Percentiles rank a stretch among this genome's conserved stretches.
Evolutionary conservation across 2,797 vertebrate genomes (phyloP).

Genomic region (Peromyscus nudipes): DNA sequence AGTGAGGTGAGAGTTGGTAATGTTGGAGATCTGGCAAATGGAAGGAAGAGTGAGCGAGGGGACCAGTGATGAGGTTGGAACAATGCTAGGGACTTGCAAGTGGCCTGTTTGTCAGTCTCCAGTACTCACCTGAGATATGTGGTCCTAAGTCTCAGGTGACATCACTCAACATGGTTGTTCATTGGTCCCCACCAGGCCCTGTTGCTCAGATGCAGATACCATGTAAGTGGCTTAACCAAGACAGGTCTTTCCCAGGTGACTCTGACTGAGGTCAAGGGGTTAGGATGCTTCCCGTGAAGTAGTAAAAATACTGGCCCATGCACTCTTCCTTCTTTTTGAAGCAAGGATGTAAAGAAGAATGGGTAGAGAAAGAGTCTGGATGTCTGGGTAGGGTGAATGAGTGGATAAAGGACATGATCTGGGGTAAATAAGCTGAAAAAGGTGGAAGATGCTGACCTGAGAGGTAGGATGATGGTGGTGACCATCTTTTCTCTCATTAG

Average conservation of each 20-base stretch:
- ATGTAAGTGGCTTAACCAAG: background rate
- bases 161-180: background rate
- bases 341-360: background rate
- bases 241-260: background rate
- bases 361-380: background rate
- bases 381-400: background rate
- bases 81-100: background rate
- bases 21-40: background rate
- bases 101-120: background rate
- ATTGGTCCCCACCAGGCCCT: background rate
- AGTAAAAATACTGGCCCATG: background rate
- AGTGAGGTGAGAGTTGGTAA: background rate
- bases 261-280: background rate
- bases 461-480: background rate
- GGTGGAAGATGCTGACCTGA: background rate
- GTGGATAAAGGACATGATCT: background rate
- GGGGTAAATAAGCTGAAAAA: background rate
- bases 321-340: background rate
- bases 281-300: background rate
- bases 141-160: conserved; percentile 1
- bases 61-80: background rate
- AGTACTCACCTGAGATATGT: background rate
- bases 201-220: background rate
- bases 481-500: background rate
- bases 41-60: background rate